Evolutionary conservation across 2,888 invertebrate genomes (phyloP), one percentile per base, ranked within the genome.

Genomic region (Leptodirus hochenwartii): DNA sequence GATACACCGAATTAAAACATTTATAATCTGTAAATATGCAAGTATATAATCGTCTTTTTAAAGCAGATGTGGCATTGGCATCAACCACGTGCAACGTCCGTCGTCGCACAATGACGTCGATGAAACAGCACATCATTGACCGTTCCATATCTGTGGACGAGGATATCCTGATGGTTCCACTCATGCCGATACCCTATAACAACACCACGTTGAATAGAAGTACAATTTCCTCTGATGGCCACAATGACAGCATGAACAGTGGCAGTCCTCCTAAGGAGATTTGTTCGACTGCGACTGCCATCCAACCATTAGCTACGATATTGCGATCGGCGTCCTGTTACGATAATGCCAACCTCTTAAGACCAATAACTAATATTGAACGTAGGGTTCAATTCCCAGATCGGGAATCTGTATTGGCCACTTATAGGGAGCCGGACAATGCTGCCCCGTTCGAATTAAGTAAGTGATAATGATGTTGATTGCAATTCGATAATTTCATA

Each of bases 61-160:
- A 24, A n/a, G 24, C 11, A 6, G 24, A 8, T 9, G 11, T n/a
- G 24, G 11, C 9, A 20, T 11, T 10, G 9, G 10, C 6, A 9
- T 5, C 6, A 10, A 24, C 23, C 22, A 14, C 14, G 17, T 27
- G 9, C 11, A 13, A 17, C 4, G 4, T 5, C 4, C 20, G 3
- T 13, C 23, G 30, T 12, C 9, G 11, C 30, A 12, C 27, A 27
- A 10, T 15, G 24, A 15, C 17, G 16, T 15, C n/a, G n/a, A n/a
- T n/a, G n/a, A n/a, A n/a, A n/a, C n/a, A 30, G 15, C 33, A 25
- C 17, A 33, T 37, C 5, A 22, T 41, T 13, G 41, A 41, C 23
- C 38, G 36, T 27, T 34, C 36, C 12, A 38, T 41, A 29, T 39
- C 39, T n/a, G 34, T 41, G 9, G 41, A 41, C 22, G 39, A 39